Conservation (phyloP, 2,797 vertebrate species). For the Gadopsis bispinosus region DNA sequence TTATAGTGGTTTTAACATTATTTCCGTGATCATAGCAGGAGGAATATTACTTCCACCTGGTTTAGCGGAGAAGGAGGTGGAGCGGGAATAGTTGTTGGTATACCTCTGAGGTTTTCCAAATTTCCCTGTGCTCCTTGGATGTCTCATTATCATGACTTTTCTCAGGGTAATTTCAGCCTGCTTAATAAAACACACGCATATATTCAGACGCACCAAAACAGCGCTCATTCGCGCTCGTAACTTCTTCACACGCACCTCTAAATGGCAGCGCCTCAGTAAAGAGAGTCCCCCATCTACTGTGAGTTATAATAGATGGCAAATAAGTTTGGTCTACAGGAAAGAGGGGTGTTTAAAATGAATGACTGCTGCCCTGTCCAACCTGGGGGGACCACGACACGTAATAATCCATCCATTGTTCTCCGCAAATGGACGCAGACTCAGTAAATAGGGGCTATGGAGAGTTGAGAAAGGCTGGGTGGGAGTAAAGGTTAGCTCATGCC, state of each 20-base stretch:
- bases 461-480: conserved; percentile 68
- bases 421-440: conserved; percentile 87
- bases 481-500: conserved; percentile 84
- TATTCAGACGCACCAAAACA: conserved; percentile 55
- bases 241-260: conserved; percentile 77
- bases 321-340: conserved; percentile 67
- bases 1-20: conserved; percentile 44
- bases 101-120: conserved; percentile 72
- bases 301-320: conserved; percentile 59
- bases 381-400: conserved; percentile 77
- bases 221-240: conserved; percentile 60
- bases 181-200: conserved; percentile 69
- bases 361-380: conserved; percentile 80
- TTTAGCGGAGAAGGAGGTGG: conserved; percentile 41
- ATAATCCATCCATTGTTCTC: conserved; percentile 91
- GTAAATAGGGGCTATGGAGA: conserved; percentile 79
- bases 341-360: conserved; percentile 80
- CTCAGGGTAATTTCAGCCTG: conserved; percentile 71
- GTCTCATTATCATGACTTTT: conserved; percentile 75
- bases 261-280: conserved; percentile 55
- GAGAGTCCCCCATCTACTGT: conserved; percentile 54
- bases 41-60: conserved; percentile 77
- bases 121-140: conserved; percentile 58
- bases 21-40: conserved; percentile 46
- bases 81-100: conserved; percentile 51